phyloP scores from a whole-genome alignment of 2,888 invertebrate species.

The Tortrix viridana region DNA sequence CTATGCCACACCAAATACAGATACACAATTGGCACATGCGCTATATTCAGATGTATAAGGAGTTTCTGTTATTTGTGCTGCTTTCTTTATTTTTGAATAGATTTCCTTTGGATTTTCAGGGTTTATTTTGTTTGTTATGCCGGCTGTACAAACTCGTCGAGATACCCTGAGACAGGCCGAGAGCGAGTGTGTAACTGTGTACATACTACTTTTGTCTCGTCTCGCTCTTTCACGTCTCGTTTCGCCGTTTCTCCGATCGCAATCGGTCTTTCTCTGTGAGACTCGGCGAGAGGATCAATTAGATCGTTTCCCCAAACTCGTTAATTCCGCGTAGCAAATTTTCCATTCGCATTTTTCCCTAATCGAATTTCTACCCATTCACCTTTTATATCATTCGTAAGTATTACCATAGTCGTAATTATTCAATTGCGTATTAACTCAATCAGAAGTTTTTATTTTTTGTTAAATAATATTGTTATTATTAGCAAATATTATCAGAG shows the following conservation, averaged over 20 bases:
- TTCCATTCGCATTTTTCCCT: conserved; percentile 7
- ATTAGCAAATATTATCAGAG: no score
- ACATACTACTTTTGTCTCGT: no score
- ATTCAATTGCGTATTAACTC: no score
- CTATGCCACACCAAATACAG: conserved; percentile 35
- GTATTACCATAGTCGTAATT: neutral
- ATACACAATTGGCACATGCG: conserved; percentile 25
- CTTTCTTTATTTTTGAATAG: neutral
- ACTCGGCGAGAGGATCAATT: no score
- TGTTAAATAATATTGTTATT: no score
- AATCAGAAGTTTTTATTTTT: no score
- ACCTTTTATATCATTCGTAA: conserved; percentile 1
- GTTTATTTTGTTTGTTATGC: neutral
- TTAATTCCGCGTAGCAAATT: conserved; percentile 8
- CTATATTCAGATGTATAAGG: conserved; percentile 31
- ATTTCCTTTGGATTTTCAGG: neutral
- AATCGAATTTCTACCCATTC: conserved; percentile 7
- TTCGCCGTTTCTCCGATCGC: no score
- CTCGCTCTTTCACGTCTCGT: no score
- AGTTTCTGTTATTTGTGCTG: conserved; percentile 2
- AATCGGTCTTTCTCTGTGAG: no score
- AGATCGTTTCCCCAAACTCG: conserved; percentile 2
- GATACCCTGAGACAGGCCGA: no score
- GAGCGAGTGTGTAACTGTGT: no score
- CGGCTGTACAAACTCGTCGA: conserved; percentile 1